Evolutionary conservation across 2,888 invertebrate genomes (phyloP).

Genomic region (Ophonus ardosiacus): DNA sequence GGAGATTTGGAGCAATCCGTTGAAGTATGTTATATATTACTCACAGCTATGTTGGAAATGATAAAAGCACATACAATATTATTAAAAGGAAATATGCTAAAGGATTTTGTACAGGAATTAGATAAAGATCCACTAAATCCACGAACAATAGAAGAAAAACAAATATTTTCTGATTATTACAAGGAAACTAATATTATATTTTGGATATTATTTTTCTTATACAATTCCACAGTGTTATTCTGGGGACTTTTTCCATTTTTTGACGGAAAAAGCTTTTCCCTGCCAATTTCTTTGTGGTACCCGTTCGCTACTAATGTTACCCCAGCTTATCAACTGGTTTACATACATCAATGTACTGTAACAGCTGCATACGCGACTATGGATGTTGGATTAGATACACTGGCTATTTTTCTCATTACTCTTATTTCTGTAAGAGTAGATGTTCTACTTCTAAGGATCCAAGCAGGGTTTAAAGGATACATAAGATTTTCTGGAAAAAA

Average conservation of each 20-base stretch:
- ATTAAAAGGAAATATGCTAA: slow-evolving; percentile 45
- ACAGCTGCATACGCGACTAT: slow-evolving; percentile 8
- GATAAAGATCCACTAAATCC: slow-evolving; percentile 50
- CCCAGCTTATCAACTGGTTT: slow-evolving; percentile 18
- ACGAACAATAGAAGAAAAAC: slow-evolving; percentile 34
- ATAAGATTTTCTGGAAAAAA: neutral
- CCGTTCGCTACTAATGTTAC: slow-evolving; percentile 53
- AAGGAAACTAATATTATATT: slow-evolving; percentile 21
- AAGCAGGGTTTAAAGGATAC: slow-evolving; percentile 18
- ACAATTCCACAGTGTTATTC: slow-evolving; percentile 26
- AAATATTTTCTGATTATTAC: slow-evolving; percentile 21
- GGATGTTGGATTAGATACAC: slow-evolving; percentile 34
- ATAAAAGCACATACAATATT: slow-evolving; percentile 42
- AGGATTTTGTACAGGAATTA: slow-evolving; percentile 35
- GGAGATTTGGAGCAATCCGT: slow-evolving; percentile 58
- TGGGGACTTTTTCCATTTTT: slow-evolving; percentile 59
- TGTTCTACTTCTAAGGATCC: slow-evolving; percentile 30
- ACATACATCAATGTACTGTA: slow-evolving; percentile 1
- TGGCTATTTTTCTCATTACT: slow-evolving; percentile 13
- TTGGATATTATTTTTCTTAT: slow-evolving; percentile 41
- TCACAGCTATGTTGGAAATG: slow-evolving; percentile 49
- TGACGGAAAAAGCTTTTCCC: slow-evolving; percentile 3
- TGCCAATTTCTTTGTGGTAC: slow-evolving; percentile 62
- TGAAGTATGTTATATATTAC: slow-evolving; percentile 48
- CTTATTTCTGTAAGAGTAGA: slow-evolving; percentile 24